phyloP scores from a whole-genome alignment of 2,113 vertebrate species.

The Heterocephalus glaber region DNA sequence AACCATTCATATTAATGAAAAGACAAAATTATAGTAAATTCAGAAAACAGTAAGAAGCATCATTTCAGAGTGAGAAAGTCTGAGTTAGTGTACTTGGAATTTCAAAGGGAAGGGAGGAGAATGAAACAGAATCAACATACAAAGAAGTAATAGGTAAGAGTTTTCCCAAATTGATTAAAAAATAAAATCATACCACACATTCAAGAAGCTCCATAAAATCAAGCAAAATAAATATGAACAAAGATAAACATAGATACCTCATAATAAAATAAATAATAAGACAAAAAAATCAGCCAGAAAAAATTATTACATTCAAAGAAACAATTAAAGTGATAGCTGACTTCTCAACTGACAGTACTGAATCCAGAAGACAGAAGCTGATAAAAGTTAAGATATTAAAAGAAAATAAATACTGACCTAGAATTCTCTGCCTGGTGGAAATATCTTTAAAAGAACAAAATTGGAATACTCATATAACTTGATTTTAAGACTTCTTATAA shows the following conservation, averaged over 20 bases:
- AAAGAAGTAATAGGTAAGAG: background rate
- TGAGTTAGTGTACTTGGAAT: background rate
- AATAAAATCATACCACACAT: background rate
- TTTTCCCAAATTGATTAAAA: conserved; percentile 10
- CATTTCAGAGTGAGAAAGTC: conserved; percentile 9
- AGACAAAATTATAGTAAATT: conserved; percentile 15
- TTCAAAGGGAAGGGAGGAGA: background rate
- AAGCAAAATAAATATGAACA: background rate
- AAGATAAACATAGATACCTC: background rate
- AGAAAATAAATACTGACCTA: conserved; percentile 53
- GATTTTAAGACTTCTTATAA: background rate
- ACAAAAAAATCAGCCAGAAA: background rate
- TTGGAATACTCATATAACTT: background rate
- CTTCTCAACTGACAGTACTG: conserved; percentile 8
- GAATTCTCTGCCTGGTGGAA: background rate
- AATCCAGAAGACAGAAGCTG: background rate
- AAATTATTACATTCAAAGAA: background rate
- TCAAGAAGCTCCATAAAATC: conserved; percentile 9
- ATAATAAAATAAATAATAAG: background rate
- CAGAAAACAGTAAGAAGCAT: background rate
- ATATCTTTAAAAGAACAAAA: background rate
- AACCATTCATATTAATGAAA: background rate
- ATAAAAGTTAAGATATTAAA: background rate
- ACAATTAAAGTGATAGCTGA: background rate
- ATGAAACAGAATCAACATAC: background rate